Percentiles rank a stretch among this genome's conserved stretches.
Evolutionary conservation across 2,113 vertebrate genomes (phyloP).

Genomic region (Gracilinanus agilis): DNA sequence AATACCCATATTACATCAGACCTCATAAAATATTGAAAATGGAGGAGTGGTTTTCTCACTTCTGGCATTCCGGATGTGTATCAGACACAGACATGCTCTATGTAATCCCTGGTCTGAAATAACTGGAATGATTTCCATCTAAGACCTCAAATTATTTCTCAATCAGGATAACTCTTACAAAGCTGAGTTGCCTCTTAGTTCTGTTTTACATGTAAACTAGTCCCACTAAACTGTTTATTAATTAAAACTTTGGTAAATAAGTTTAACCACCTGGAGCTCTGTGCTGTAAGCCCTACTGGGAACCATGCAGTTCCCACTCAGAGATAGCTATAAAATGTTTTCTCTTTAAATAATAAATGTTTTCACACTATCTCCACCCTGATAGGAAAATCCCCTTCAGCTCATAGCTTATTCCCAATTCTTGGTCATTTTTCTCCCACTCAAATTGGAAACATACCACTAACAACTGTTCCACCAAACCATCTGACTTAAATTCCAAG

Average conservation of each 20-base stretch:
- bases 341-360: slow-evolving; percentile 70
- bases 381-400: slow-evolving; percentile 65
- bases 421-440: slow-evolving; percentile 70
- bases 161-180: slow-evolving; percentile 37
- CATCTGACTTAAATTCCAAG: slow-evolving; percentile 42
- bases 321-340: slow-evolving; percentile 67
- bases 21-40: slow-evolving; percentile 74
- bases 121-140: slow-evolving; percentile 35
- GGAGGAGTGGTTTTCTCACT: slow-evolving; percentile 72
- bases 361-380: slow-evolving; percentile 72
- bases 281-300: slow-evolving; percentile 31
- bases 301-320: slow-evolving; percentile 62
- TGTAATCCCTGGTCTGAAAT: slow-evolving; percentile 36
- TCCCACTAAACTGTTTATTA: slow-evolving; percentile 40
- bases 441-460: slow-evolving; percentile 70
- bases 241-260: slow-evolving; percentile 22
- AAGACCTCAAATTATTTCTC: slow-evolving; percentile 40
- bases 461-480: slow-evolving; percentile 49
- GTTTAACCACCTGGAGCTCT: slow-evolving; percentile 65
- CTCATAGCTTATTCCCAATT: slow-evolving; percentile 69
- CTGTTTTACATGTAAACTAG: slow-evolving; percentile 43
- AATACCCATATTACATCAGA: slow-evolving; percentile 70
- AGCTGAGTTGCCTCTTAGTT: slow-evolving; percentile 36
- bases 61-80: slow-evolving; percentile 51
- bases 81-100: slow-evolving; percentile 24